Evolutionary conservation across 2,113 vertebrate genomes (phyloP), one percentile per base, ranked within the genome.

Genomic region (Paramisgurnus dabryanus): DNA sequence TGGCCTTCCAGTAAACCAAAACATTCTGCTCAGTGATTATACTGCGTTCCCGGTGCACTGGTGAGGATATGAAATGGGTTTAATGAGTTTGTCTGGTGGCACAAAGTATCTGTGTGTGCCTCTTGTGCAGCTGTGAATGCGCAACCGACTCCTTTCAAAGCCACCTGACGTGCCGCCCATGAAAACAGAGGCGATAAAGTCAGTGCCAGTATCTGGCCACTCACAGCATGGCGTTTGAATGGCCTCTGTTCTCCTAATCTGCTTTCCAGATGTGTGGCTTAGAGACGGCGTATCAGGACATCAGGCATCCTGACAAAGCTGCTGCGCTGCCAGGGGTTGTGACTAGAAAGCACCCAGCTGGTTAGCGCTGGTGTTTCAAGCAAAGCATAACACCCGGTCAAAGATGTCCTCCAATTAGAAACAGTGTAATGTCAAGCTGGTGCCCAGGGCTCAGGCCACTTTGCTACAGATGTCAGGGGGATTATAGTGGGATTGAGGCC

Each of bases 261-360:
- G 55, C 58, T 84, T 69, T 71, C 82, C 82, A 83, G 82, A 83
- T 86, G 85, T 82, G 53, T 67, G 82, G 47, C 53, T 81, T 60
- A 79, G 67, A 65, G 70, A 17, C 1, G 57, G 34, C 53, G 49
- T 79, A 82, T 85, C 82, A 79, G 69, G 78, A 83, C 79, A 83
- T 79, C 74, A 81, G 53, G 39, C 76, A 50, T 65, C 15, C 71
- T 76, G 47, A 65, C 70, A 80, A 74, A 64, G 71, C 64, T 63
- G 18, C 40, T 40, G 22, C 5, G 72, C 43, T n/a, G 13, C 57
- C 74, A 81, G 64, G 49, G 66, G 43, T 74, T 43, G 57, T 58
- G 67, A 47, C 65, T 58, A 34, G 65, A 73, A 66, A 80, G 69
- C 68, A 7, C 41, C 53, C 72, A 81, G 53, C 80, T 69, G 57